Evolutionary conservation across 2,888 invertebrate genomes (phyloP).

Genomic region (Oasisia sp.): DNA sequence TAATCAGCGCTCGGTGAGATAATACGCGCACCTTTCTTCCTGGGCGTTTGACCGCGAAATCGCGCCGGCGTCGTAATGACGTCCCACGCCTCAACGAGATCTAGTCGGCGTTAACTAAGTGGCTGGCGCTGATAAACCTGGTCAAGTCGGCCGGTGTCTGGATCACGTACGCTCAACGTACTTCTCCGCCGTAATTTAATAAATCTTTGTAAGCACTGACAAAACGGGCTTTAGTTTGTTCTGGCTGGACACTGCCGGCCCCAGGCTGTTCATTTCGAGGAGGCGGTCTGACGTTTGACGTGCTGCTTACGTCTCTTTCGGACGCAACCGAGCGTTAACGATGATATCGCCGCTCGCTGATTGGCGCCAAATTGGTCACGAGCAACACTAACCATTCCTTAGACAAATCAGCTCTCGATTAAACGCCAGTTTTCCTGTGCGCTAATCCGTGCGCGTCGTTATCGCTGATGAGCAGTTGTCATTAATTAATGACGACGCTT

Average conservation of each 20-base stretch:
- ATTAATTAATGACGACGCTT: background rate
- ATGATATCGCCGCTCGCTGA: background rate
- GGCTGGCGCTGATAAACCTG: background rate
- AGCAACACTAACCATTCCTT: background rate
- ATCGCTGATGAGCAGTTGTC: background rate
- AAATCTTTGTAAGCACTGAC: constrained; percentile 13
- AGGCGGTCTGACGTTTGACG: background rate
- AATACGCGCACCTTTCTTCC: constrained; percentile 3
- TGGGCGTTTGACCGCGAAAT: constrained; percentile 3
- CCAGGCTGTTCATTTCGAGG: background rate
- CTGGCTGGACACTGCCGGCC: background rate
- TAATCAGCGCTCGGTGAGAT: background rate
- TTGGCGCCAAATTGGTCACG: constrained; percentile 4
- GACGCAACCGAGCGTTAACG: background rate
- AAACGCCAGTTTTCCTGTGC: background rate
- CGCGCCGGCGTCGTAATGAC: background rate
- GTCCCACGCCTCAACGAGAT: background rate
- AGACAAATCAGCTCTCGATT: constrained; percentile 17
- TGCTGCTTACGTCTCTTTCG: background rate
- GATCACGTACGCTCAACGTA: background rate
- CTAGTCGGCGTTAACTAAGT: background rate
- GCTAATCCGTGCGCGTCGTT: background rate
- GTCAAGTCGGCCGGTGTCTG: background rate
- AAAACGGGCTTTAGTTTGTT: constrained; percentile 17
- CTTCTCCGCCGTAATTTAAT: constrained; percentile 7